phyloP scores from a whole-genome alignment of 2,797 vertebrate species.

The Morelia viridis region DNA sequence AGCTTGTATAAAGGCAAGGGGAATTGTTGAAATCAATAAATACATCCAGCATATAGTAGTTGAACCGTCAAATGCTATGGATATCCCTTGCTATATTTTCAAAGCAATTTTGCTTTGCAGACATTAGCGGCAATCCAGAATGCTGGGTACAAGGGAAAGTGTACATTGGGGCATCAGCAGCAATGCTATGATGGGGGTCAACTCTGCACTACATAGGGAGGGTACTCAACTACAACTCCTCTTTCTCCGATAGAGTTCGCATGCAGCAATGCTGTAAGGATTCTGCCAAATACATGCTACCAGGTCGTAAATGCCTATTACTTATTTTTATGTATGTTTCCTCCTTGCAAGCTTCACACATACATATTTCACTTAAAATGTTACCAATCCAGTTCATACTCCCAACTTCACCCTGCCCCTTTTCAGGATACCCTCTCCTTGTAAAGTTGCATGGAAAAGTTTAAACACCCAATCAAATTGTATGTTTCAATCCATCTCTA shows the following conservation, averaged over 20 bases:
- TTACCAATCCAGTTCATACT: not conserved
- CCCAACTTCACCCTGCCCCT: not conserved
- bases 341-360: not conserved
- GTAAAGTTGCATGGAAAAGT: not conserved
- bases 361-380: not conserved
- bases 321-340: not conserved
- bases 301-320: not conserved
- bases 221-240: not conserved
- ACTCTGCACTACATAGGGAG: not conserved
- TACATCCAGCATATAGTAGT: not conserved
- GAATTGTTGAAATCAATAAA: not conserved
- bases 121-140: not conserved
- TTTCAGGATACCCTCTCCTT: not conserved
- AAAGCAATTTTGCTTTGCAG: not conserved
- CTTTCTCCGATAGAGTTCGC: not conserved
- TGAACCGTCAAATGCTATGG: not conserved
- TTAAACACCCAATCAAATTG: not conserved
- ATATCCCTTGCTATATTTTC: not conserved
- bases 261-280: not conserved
- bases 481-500: not conserved
- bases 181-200: not conserved
- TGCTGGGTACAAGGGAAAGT: not conserved
- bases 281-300: not conserved
- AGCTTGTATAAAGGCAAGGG: not conserved
- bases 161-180: not conserved